These are phyloP conservation scores for Nemurella pictetii DNA, from an alignment of 2,888 invertebrate genomes.

Conservation along the genomic window DNA sequence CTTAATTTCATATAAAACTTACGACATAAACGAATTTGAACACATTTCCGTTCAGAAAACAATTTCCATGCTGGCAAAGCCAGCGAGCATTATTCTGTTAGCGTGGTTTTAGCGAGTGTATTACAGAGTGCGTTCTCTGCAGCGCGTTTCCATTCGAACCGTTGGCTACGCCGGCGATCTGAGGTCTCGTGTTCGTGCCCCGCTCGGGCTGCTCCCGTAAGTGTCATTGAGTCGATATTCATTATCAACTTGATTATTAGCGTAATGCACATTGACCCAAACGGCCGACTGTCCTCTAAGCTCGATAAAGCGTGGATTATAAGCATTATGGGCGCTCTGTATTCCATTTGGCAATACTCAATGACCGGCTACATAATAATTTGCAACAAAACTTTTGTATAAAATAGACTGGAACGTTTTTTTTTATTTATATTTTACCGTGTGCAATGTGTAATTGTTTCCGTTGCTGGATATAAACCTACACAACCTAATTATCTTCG, in stretches of 20 bases:
- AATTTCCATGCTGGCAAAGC: neutral
- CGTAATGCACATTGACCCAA: neutral
- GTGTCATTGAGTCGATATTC: neutral
- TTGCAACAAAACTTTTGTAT: neutral
- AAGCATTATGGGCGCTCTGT: neutral
- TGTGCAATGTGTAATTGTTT: neutral
- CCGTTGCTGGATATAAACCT: neutral
- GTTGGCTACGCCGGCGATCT: neutral
- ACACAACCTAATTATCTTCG: neutral
- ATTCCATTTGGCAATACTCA: neutral
- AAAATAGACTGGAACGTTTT: neutral
- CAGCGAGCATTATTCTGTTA: neutral
- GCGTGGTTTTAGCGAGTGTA: neutral
- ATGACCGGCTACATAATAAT: neutral
- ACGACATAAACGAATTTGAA: neutral
- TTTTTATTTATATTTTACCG: neutral
- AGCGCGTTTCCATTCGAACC: neutral
- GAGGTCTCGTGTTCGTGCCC: neutral
- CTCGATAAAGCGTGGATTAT: neutral
- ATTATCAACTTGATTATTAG: neutral
- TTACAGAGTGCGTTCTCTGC: too few relatives aligned
- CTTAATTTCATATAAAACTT: neutral
- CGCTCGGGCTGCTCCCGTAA: neutral
- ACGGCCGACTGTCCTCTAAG: neutral
- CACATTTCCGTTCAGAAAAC: neutral